phyloP scores from a whole-genome alignment of 1,140 invertebrate genomes.

The Eriosoma lanigerum region DNA sequence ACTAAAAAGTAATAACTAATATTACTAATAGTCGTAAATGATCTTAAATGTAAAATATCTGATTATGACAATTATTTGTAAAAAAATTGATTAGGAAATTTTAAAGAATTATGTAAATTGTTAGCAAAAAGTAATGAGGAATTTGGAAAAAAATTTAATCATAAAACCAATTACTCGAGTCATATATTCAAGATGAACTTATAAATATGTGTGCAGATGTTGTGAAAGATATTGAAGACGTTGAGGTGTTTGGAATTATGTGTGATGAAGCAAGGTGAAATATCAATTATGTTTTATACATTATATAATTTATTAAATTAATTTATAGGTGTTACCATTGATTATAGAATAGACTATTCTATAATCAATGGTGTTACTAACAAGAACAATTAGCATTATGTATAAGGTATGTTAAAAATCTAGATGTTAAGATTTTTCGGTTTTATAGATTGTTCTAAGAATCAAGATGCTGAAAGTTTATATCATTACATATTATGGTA shows the following conservation, averaged over 20 bases:
- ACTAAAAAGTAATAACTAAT: too few species aligned
- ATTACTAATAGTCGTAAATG: too few species aligned
- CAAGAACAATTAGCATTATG: background rate
- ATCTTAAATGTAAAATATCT: too few species aligned
- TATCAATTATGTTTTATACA: background rate
- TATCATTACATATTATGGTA: background rate
- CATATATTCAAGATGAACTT: background rate
- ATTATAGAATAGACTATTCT: too few species aligned
- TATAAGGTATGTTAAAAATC: background rate
- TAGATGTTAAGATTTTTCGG: slow-evolving; percentile 25
- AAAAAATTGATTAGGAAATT: background rate
- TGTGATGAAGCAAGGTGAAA: background rate
- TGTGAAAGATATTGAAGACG: background rate
- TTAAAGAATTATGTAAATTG: background rate
- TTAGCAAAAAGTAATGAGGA: background rate
- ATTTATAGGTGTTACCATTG: slow-evolving; percentile 8
- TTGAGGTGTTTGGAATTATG: background rate
- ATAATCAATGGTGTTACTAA: too few species aligned
- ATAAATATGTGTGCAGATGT: background rate
- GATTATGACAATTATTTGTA: background rate
- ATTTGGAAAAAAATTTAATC: background rate
- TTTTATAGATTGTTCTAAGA: slow-evolving; percentile 30
- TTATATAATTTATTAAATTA: background rate
- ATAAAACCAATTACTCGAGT: background rate
- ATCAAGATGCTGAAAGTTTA: background rate